Evolutionary conservation across 2,113 vertebrate species (phyloP).

Genomic region (Campylomormyrus numenius): DNA sequence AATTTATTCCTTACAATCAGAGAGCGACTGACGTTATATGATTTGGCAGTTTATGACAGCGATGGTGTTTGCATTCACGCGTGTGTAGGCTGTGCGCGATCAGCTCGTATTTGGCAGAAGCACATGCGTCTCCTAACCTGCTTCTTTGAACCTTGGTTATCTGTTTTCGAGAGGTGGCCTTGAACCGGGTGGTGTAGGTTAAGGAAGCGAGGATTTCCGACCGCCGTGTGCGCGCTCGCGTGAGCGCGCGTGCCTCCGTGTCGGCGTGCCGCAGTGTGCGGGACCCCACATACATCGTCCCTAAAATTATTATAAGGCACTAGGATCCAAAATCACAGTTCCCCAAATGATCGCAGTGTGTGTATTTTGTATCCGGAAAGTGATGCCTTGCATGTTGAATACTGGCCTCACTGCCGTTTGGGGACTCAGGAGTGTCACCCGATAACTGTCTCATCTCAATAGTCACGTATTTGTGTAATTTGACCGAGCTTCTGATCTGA

Average conservation of each 20-base stretch:
- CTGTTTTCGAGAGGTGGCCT: conserved; percentile 4
- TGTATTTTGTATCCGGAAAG: not conserved
- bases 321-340: not conserved
- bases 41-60: not conserved
- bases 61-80: not conserved
- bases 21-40: not conserved
- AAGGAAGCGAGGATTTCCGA: conserved; percentile 2
- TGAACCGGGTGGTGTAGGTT: conserved; percentile 11
- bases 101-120: not conserved
- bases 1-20: not conserved
- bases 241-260: not conserved
- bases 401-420: not conserved
- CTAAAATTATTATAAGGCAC: not conserved
- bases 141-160: not conserved
- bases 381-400: not conserved
- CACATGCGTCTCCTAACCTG: not conserved
- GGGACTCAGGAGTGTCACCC: not conserved
- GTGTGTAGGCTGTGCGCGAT: not conserved
- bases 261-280: conserved; percentile 18
- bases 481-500: not conserved
- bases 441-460: not conserved
- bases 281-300: not conserved
- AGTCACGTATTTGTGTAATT: not conserved
- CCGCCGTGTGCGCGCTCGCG: not conserved
- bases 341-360: not conserved